Base-by-base conservation (phyloP, 92 coral and sea anemone species). In the Actinostola sp. region DNA sequence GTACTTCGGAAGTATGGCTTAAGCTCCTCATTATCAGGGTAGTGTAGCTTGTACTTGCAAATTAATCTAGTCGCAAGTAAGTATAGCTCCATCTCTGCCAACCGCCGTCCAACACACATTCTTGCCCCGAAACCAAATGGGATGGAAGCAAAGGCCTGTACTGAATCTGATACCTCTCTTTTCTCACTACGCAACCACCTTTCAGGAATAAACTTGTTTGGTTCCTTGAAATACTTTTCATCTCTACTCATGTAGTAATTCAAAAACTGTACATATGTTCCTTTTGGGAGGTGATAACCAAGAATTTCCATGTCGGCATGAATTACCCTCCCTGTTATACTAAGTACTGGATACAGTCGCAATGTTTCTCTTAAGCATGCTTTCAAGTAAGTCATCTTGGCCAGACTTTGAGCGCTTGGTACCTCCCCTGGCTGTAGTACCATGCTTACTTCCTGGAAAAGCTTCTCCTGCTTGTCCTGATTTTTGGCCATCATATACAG, bases 121-220 rank as follows among this genome's bases (percentile, higher is more conserved):
- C 95, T 70, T 36, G 77, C 63, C 24, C 95, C 95, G 77, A 89
- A 86, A 0, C 95, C 95, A 70, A 89, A 89, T 17, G 95, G 95
- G 30, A 72, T 70, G 31, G 91, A 81, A 39, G 88, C 77, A 46
- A 89, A 89, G 6, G 75, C 83, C 19, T 77, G 83, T 25, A 35
- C 41, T 23, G 90, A 42, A 21, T 81, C 75, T 1, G 38, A 29
- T 30, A 72, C 46, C 17, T 66, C 73, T 17, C 35, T 48, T 14
- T 20, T 33, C 6, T 44, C 72, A 41, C 66, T 50, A 17, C 88
- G 80, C 39, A 85, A 46, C 95, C 95, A 89, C 53, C 95, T 75
- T 52, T 89, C 95, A n/a, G 91, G 91, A 69, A 77, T 71, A 56
- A 89, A 89, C 15, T 42, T 16, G 19, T 74, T 42, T 60, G 95